phyloP scores from a whole-genome alignment of 2,797 vertebrate genomes.

The Etheostoma nigrum region DNA sequence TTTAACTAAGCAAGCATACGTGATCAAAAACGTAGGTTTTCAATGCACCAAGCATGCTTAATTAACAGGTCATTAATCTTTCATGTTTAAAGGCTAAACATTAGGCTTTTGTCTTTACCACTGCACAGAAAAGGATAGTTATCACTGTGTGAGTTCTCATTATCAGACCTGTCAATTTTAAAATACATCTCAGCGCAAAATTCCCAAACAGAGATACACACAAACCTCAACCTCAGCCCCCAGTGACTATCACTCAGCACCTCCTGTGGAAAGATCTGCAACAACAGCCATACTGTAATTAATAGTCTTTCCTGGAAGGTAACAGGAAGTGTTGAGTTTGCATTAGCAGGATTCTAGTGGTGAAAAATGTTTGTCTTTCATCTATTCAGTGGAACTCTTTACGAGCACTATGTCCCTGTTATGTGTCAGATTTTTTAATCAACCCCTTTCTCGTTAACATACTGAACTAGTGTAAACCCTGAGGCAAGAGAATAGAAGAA shows the following conservation, averaged over 20 bases:
- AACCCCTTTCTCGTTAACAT: neutral
- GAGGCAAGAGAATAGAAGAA: neutral
- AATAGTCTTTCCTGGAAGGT: neutral
- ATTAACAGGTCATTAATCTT: conserved; percentile 5
- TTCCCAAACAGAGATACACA: neutral
- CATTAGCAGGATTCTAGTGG: neutral
- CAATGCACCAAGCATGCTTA: neutral
- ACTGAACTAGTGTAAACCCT: neutral
- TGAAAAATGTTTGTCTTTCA: neutral
- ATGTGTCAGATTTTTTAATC: neutral
- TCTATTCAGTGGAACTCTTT: neutral
- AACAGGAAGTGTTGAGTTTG: neutral
- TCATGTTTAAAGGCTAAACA: neutral
- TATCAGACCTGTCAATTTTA: neutral
- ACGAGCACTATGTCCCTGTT: neutral
- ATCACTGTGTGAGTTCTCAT: neutral
- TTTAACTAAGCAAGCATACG: conserved; percentile 34
- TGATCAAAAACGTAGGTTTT: conserved; percentile 16
- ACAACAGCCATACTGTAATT: neutral
- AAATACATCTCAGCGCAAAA: conserved; percentile 5
- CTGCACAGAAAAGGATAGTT: neutral
- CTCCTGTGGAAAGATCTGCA: conserved; percentile 10
- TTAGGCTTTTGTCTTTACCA: neutral
- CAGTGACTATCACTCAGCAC: neutral
- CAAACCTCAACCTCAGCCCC: neutral